Conservation (phyloP, 2,797 vertebrate genomes). For the Phalloptychus januarius region DNA sequence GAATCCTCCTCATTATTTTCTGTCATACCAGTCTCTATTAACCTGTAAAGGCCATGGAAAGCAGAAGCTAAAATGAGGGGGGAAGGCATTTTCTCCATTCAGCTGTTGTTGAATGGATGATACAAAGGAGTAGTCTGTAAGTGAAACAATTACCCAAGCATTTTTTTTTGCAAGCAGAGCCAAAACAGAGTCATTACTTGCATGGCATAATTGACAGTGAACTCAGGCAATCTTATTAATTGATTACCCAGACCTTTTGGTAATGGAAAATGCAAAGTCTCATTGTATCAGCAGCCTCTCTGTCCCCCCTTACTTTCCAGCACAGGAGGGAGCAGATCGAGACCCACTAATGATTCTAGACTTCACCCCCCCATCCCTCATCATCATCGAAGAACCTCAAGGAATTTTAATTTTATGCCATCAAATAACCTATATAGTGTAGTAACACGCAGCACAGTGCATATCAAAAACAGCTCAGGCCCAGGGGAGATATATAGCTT, state of each 20-base stretch:
- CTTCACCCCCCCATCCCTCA: background rate
- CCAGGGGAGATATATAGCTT: conserved; percentile 22
- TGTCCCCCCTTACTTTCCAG: conserved; percentile 33
- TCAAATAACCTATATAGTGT: conserved; percentile 22
- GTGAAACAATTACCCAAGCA: conserved; percentile 48
- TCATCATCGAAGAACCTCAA: conserved; percentile 16
- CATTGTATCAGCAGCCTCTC: conserved; percentile 50
- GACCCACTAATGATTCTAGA: conserved; percentile 37
- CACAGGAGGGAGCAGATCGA: conserved; percentile 26
- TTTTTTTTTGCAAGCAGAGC: conserved; percentile 41
- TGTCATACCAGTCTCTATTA: conserved; percentile 42
- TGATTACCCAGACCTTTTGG: conserved; percentile 59
- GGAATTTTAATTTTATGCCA: conserved; percentile 27
- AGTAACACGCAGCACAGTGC: conserved; percentile 6
- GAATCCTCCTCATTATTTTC: conserved; percentile 50
- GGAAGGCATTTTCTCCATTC: conserved; percentile 36
- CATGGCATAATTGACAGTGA: conserved; percentile 70
- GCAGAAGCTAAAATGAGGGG: conserved; percentile 16
- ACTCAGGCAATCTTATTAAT: conserved; percentile 66
- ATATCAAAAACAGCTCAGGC: conserved; percentile 36
- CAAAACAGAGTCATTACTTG: conserved; percentile 66
- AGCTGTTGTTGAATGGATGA: conserved; percentile 40
- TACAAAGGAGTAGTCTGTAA: conserved; percentile 22
- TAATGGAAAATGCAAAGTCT: conserved; percentile 69
- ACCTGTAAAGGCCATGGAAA: conserved; percentile 34